Base-by-base conservation (phyloP, 2,888 invertebrate species). In the Cyclophora albipunctata region DNA sequence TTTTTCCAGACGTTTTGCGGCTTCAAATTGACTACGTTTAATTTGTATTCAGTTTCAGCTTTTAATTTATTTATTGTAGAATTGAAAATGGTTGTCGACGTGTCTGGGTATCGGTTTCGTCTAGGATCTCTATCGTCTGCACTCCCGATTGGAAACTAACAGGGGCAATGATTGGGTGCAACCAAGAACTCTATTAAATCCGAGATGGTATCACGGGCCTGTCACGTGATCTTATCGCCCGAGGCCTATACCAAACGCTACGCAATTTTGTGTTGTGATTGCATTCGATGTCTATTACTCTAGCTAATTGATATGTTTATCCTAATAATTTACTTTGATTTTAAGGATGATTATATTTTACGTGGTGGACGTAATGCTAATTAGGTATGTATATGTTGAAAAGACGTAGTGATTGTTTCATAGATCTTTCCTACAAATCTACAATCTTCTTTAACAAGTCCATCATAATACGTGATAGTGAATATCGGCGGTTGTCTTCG, bases 101-200 rank as follows among this genome's bases (percentile, higher is more conserved):
- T 42, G n/a, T n/a, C n/a, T 42, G 20, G n/a, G 42, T 7, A 42
- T 20, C 20, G 7, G 42, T 4, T 42, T 5, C 4, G n/a, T 42
- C 4, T 4, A 7, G 4, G 42, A 63, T 59, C 53, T 50, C 53
- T 51, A 64, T 64, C 68, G 69, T 62, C 64, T 66, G 61, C 62
- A 59, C 58, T 57, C 58, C 20, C 58, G 57, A 63, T 65, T 67
- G 62, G 59, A 58, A 63, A 62, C 61, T 60, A 64, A 64, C 66
- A 62, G 65, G 60, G 67, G 72, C 78, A 75, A 72, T 79, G 76
- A 82, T 81, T 77, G 78, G 81, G 71, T 78, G 79, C 81, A 79
- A 59, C 73, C 74, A 75, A 76, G 74, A 81, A 81, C 78, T 83
- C 84, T 73, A 81, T 84, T 83, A 82, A 71, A 74, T 67, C 71